A percentile compares a stretch with the other conserved stretches of the same genome.
phyloP scores from a whole-genome alignment of 2,113 vertebrate genomes.

The Gymnobelideus leadbeateri region DNA sequence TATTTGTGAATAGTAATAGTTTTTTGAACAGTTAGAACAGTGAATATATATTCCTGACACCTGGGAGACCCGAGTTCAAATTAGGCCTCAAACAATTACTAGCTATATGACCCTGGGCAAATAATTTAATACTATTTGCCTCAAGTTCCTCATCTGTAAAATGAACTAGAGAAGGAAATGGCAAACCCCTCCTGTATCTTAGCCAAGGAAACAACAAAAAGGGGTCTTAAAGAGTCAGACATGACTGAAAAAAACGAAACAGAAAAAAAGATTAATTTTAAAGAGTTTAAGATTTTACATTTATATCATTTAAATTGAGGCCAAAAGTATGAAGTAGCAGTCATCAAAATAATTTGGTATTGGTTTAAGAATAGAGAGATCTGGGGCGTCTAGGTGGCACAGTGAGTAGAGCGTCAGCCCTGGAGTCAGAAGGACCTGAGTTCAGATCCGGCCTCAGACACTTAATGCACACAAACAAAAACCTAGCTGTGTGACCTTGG shows the following conservation, averaged over 20 bases:
- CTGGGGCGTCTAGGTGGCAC: too few relatives aligned
- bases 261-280: slow-evolving; percentile 2
- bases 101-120: neutral
- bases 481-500: too few relatives aligned
- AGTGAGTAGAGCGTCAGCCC: too few relatives aligned
- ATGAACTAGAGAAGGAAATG: neutral
- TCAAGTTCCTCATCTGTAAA: neutral
- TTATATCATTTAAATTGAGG: slow-evolving; percentile 35
- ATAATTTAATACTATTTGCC: neutral
- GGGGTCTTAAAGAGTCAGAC: neutral
- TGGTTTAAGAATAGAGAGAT: neutral
- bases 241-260: neutral
- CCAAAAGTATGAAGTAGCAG: neutral
- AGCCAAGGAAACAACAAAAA: neutral
- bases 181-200: neutral
- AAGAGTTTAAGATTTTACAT: slow-evolving; percentile 30
- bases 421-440: too few relatives aligned
- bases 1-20: neutral
- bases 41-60: neutral
- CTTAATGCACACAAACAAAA: too few relatives aligned
- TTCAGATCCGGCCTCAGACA: too few relatives aligned
- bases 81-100: neutral
- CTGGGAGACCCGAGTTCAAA: too few relatives aligned
- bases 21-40: neutral
- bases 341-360: neutral